Conservation (phyloP, 2,797 vertebrate genomes). For the Malacoraja senta region DNA sequence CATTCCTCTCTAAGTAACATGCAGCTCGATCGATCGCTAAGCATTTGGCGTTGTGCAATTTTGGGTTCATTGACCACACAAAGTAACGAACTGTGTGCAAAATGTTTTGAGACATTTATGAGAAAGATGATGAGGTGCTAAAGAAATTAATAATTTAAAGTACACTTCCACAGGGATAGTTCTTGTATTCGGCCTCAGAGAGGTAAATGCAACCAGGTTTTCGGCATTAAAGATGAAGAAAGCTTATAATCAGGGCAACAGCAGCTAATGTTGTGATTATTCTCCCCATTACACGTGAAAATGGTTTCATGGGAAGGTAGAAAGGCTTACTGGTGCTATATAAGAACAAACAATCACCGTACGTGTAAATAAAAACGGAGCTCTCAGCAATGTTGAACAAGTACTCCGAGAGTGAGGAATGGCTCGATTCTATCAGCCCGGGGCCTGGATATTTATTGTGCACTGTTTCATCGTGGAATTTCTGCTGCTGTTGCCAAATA, state of each 20-base stretch:
- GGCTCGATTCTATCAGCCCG: not conserved
- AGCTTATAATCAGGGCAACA: not conserved
- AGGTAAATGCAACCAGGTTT: not conserved
- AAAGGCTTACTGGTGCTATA: not conserved
- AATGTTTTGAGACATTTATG: not conserved
- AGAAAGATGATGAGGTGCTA: not conserved
- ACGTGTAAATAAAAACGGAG: too few relatives aligned
- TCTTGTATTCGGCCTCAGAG: not conserved
- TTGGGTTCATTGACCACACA: too few relatives aligned
- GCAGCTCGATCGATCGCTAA: not conserved
- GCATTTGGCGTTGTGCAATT: not conserved
- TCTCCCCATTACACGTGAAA: not conserved
- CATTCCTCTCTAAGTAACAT: not conserved
- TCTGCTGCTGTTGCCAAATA: slow-evolving; percentile 18
- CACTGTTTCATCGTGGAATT: slow-evolving; percentile 25
- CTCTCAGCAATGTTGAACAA: slow-evolving; percentile 4
- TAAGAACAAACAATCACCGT: not conserved
- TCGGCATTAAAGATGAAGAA: not conserved
- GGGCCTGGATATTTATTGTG: slow-evolving; percentile 5
- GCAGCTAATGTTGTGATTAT: not conserved
- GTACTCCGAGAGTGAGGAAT: not conserved
- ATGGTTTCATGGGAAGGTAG: not conserved
- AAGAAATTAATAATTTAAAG: not conserved
- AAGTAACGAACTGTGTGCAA: not conserved
- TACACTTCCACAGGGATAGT: not conserved